Evolutionary conservation across 2,113 vertebrate genomes (phyloP), one percentile per base, ranked within the genome.

Genomic region (Rostratula benghalensis): DNA sequence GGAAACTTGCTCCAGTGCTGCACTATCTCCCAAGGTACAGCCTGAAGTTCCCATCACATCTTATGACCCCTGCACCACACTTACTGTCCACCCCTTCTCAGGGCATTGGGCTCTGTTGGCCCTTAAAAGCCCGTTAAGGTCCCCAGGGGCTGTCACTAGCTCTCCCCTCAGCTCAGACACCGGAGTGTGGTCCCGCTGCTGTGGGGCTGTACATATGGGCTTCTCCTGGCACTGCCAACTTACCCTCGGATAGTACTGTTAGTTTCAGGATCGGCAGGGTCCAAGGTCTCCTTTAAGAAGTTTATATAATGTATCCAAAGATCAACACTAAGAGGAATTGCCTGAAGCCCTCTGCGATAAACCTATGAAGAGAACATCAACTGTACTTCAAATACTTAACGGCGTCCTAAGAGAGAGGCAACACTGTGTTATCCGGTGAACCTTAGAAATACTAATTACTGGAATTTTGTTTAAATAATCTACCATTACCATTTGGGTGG

Each of bases 251-350:
- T 98, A 57, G 98, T 99, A 61, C 95, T 98, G 86, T 98, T 98
- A 3, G 99, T 99, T 86, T 99, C 99, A 11, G 98, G 98, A 68
- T 99, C 98, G 68, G 63, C 97, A 61, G 97, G 97, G 95, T 99
- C 99, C 76, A 99, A 97, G 33, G 99, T 99, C 87, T 99, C 99
- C 97, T 99, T 99, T 94, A 99, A 97, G 98, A 98, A 99, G 96
- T 99, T 98, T 97, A 99, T 98, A 97, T 99, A 99, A 97, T 99
- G 99, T 96, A 99, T 98, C 99, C 99, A 99, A 84, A 99, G 98
- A 96, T 99, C 99, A 95, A 99, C 99, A 91, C 99, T 99, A 95
- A 99, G 99, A 88, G 99, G 99, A 96, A 99, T 99, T 93, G 99
- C 99, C 98, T 99, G 99, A 93, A 99, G 98, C 68, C 99, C 99